Conservation (phyloP, 2,113 vertebrate species). For the Callospermophilus lateralis region DNA sequence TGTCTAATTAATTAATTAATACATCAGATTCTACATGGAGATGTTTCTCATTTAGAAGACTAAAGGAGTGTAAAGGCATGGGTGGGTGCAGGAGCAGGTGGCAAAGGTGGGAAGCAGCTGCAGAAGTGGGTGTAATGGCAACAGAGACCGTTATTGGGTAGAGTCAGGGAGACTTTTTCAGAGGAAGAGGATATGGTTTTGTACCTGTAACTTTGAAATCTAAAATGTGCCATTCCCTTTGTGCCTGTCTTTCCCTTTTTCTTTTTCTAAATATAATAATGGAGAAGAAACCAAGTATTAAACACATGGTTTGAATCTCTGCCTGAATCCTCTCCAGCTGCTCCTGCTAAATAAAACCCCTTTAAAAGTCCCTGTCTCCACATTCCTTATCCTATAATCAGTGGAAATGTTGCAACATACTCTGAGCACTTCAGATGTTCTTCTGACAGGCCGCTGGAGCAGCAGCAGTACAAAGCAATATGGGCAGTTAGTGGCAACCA, state of each 20-base stretch:
- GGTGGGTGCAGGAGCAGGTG: not conserved
- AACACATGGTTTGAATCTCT: not conserved
- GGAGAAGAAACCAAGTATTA: not conserved
- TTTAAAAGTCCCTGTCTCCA: not conserved
- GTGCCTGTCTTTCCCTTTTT: not conserved
- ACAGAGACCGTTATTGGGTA: not conserved
- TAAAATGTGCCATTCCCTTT: not conserved
- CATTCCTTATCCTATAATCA: not conserved
- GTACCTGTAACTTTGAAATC: slow-evolving; percentile 14
- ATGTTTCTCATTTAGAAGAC: not conserved
- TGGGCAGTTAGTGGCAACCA: not conserved
- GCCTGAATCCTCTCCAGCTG: not conserved
- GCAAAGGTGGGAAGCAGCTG: not conserved
- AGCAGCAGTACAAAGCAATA: not conserved
- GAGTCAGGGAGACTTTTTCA: not conserved
- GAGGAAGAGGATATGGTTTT: not conserved
- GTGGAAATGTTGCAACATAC: not conserved
- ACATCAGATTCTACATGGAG: not conserved
- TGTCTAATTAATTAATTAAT: not conserved
- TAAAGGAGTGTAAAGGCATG: not conserved
- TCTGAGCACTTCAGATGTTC: not conserved
- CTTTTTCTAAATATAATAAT: not conserved
- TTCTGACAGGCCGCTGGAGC: not conserved
- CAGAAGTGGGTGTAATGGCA: not conserved
- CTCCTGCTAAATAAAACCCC: not conserved